Evolutionary conservation across 2,888 invertebrate species (phyloP), one percentile per base, ranked within the genome.

Genomic region (Pyrochroa serraticornis): DNA sequence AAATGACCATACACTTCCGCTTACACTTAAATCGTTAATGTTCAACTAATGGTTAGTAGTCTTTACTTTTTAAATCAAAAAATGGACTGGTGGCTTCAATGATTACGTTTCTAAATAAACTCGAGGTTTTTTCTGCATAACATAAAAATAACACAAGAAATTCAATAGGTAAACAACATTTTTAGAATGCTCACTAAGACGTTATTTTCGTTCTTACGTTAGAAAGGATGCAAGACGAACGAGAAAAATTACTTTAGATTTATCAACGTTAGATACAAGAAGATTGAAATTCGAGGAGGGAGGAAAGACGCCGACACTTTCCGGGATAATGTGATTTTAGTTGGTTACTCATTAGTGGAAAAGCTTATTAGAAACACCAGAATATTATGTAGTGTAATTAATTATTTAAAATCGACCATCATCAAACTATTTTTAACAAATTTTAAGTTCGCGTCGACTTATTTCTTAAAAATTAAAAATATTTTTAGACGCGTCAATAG

Each of bases 201-300:
- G 72, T 71, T 71, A 75, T 76, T 77, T 76, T 74, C 74, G 75
- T 77, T 76, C 74, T 74, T 74, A 71, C 70, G 69, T 71, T 72
- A 73, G 74, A 75, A 73, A 75, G 74, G 75, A 74, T 73, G 73
- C 72, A 73, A 73, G 68, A 69, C 71, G 68, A 76, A 80, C 77
- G 79, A 82, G 83, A 83, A 83, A 83, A 83, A 82, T 82, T 77
- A 80, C 78, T 75, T 71, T 69, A 73, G 76, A 82, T 82, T 82
- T 82, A 81, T 82, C 82, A 82, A 76, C 70, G 78, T 78, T 77
- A 64, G 68, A 71, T 69, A 74, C 73, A 74, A 74, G 77, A 72
- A 78, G 79, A 79, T 79, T 79, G 78, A 79, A 79, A 75, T 72
- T 69, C 71, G 73, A 71, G 63, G 71, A 65, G 68, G 72, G 67